Evolutionary conservation across 2,888 invertebrate genomes (phyloP), one percentile per base, ranked within the genome.

Genomic region (Serripes groenlandicus): DNA sequence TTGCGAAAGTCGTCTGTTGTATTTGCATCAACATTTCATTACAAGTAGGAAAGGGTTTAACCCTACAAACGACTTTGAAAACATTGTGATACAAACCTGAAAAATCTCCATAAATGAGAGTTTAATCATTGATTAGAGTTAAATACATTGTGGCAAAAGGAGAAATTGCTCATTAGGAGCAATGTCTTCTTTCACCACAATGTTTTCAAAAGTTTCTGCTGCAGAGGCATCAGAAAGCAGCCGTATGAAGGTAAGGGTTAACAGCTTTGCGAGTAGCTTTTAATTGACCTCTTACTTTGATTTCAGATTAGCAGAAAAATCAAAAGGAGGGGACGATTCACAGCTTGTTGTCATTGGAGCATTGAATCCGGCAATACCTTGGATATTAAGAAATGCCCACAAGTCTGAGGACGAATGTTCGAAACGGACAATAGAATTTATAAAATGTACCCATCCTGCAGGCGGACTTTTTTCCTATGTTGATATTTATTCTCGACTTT

Each of bases 381-480:
- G 93, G 93, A 88, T 92, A n/a, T 72, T 92, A 0, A 86, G 89
- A n/a, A 90, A 90, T 76, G 90, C 91, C n/a, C 87, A 90, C 78
- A 89, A 81, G 69, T 79, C 92, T 2, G 92, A 91, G 56, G 83
- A 88, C 9, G 91, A 92, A 21, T 92, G 92, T 86, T 90, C 88
- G 7, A 81, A 81, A 42, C 82, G 81, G n/a, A 81, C 91, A 0
- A 85, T 90, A 62, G 92, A 92, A 30, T 91, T 92, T 71, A 75
- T 93, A 7, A 90, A 90, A 34, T 88, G 92, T 74, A 92, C 93
- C 1, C 92, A 93, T 58, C 93, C 92, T 2, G 91, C 86, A n/a
- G 86, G 88, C 3, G 81, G 84, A 4, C 81, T 93, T 9, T 75
- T 89, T 18, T 89, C 90, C 0, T 92, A 86, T 74, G 85, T 93